Base-by-base conservation (phyloP, 64 coral and sea anemone genomes). In the Dendronephthya gigantea region DNA sequence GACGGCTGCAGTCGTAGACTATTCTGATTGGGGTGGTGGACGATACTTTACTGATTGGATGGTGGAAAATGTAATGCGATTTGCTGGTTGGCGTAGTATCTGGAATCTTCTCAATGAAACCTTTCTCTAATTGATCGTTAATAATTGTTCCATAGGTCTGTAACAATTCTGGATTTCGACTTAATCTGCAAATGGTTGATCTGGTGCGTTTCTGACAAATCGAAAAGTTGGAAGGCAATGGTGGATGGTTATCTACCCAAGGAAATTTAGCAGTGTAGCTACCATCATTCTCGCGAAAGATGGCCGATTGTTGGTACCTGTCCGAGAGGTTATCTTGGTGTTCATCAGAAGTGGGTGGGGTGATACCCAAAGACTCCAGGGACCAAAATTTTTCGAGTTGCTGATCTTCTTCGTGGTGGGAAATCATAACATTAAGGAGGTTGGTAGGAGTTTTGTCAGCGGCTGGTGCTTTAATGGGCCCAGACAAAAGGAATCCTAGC, bases 401-500 rank as follows among this genome's bases (percentile, higher is more conserved):
- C 30, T 49, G 37, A 41, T 88, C 86, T 74, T 39, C 23, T 32
- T 81, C 86, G 25, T 40, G 11, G 32, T 13, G 13, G 17, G 68
- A 74, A 19, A 27, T 74, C 25, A 74, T 27, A 1, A 11, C 25
- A 1, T 74, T 13, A 19, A 2, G 30, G 1, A 74, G 50, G 9
- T 52, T 1, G 23, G 23, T 22, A 52, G 50, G 0, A 52, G 9
- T 22, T 16, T 52, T 74, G 30, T 28, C 14, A 27, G 70, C n/a
- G 28, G 23, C 3, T 29, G 72, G 70, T 38, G 25, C 9, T 45
- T 68, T 13, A 12, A 74, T 19, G 11, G 70, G 86, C 11, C 87
- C 76, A 33, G 87, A 83, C 17, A 88, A 17, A 28, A 89, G 88
- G 56, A 74, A 90, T 32, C 88, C 59, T 5, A 90, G 83, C 41